A percentile compares a stretch with the other conserved stretches of the same genome.
phyloP scores from a whole-genome alignment of 2,113 vertebrate genomes.

The Podocnemis expansa region DNA sequence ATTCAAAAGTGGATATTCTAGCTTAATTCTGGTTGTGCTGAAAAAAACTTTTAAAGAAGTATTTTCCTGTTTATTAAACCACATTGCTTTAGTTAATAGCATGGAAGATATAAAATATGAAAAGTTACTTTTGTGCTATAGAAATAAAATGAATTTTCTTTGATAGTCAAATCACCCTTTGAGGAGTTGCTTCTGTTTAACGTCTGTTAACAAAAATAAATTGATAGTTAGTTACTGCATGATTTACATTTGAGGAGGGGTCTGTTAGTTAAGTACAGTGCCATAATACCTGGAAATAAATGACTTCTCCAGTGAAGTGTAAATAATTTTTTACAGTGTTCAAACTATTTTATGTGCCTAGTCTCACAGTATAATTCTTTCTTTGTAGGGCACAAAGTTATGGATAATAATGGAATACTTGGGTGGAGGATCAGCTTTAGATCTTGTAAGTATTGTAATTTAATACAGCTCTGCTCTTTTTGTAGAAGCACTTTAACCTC shows the following conservation, averaged over 20 bases:
- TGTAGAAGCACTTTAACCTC: not conserved
- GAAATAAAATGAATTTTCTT: not conserved
- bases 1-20: not conserved
- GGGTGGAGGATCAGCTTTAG: constrained; percentile 83
- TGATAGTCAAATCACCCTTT: not conserved
- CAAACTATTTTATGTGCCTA: not conserved
- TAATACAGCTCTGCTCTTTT: not conserved
- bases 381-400: constrained; percentile 78
- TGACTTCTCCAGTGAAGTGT: not conserved
- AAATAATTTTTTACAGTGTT: not conserved
- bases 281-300: not conserved
- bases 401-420: constrained; percentile 88
- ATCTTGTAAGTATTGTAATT: constrained; percentile 75
- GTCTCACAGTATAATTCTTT: constrained; percentile 27
- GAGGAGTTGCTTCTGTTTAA: not conserved
- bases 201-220: not conserved
- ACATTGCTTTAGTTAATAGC: not conserved
- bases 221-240: not conserved
- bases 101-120: not conserved
- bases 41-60: not conserved
- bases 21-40: not conserved
- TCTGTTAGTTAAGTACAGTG: not conserved
- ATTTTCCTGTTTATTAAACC: not conserved
- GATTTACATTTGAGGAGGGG: not conserved
- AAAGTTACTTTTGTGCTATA: not conserved